Percentiles rank a stretch among this genome's conserved stretches.
These are phyloP conservation scores for Pipistrellus nathusii DNA, from an alignment of 2,797 vertebrate species.

Conservation along the genomic window DNA sequence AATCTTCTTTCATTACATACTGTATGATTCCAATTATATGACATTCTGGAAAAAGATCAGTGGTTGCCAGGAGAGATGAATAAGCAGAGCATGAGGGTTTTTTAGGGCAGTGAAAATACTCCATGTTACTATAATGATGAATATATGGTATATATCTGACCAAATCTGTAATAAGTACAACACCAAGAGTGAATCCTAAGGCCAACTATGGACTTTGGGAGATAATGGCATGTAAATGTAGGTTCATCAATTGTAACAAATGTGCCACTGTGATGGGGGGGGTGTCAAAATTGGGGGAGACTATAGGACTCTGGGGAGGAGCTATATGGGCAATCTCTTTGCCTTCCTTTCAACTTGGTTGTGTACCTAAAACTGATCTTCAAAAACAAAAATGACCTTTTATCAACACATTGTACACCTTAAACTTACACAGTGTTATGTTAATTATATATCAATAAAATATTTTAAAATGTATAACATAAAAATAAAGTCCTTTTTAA, in stretches of 20 bases:
- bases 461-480: neutral
- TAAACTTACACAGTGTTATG: neutral
- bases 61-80: neutral
- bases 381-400: constrained; percentile 13
- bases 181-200: neutral
- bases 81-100: neutral
- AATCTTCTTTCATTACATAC: neutral
- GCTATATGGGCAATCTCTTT: neutral
- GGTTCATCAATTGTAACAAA: neutral
- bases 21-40: neutral
- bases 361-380: neutral
- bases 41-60: neutral
- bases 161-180: neutral
- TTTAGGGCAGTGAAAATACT: neutral
- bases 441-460: neutral
- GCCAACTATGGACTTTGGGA: neutral
- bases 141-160: neutral
- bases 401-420: neutral
- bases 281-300: neutral
- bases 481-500: neutral
- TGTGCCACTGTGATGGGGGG: neutral
- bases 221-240: neutral
- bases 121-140: neutral
- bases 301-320: neutral
- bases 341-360: neutral